Evolutionary conservation across 2,888 invertebrate species (phyloP), one percentile per base, ranked within the genome.

Genomic region (Acleris cristana): DNA sequence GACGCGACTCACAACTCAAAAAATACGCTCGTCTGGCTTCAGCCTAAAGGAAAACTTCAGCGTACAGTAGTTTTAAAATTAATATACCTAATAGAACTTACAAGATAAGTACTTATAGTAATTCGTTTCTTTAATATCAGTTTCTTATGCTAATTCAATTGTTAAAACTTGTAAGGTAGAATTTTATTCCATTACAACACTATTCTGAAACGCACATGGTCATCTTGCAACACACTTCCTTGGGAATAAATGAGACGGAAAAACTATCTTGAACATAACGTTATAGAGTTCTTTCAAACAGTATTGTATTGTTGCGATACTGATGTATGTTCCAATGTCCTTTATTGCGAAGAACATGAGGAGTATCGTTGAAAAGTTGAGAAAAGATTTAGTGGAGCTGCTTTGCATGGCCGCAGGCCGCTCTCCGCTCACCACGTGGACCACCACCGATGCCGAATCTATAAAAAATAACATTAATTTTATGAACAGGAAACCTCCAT

Each of bases 381-480:
- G 84, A 12, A 81, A 72, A 34, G 79, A 71, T 69, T 80, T 81
- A 16, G 74, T 74, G 3, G 85, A 81, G 67, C 75, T 70, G 71
- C 93, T 93, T 76, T 95, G 95, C 95, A 95, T 95, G 30, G 95
- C 95, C 48, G 95, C 95, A 65, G 94, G 95, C 66, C 95, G 92
- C 83, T 94, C 95, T 82, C 96, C 96, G 85, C 96, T 97, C 78
- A 97, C 95, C 74, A 97, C 96, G 88, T 97, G 96, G 66, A 97
- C 96, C 76, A 96, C 95, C 78, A 97, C 96, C 73, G 96, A 96
- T 73, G 96, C 96, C 70, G 96, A 95, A 93, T 96, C 96, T 92
- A 95, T 75, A 21, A 78, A 77, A 73, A 74, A 76, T 72, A 72
- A 49, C 58, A 10, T 23, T 45, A 18, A 56, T 48, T 52, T 48